phyloP scores from a whole-genome alignment of 2,797 vertebrate species.

The Pantherophis alleghaniensis region DNA sequence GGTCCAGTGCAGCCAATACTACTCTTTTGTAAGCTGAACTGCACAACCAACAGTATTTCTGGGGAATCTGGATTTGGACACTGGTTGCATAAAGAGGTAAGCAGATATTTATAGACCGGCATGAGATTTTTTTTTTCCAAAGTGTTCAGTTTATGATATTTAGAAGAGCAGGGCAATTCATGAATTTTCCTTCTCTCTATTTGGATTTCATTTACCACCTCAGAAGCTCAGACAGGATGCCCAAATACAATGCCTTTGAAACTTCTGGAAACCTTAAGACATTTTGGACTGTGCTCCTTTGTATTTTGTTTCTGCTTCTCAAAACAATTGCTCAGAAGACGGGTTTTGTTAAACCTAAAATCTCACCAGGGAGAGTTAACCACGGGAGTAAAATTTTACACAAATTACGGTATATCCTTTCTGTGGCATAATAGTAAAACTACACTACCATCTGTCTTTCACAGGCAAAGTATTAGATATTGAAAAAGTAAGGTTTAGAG shows the following conservation, averaged over 20 bases:
- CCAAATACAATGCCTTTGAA: neutral
- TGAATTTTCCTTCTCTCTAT: neutral
- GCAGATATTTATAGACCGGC: slow-evolving; percentile 20
- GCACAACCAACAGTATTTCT: slow-evolving; percentile 12
- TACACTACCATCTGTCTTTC: neutral
- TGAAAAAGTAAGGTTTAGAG: slow-evolving; percentile 3
- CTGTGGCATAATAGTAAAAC: neutral
- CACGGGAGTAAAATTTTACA: neutral
- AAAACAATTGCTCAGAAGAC: neutral
- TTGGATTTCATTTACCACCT: neutral
- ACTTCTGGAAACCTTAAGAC: neutral
- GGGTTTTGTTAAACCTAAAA: neutral
- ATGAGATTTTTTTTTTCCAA: neutral
- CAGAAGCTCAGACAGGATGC: neutral
- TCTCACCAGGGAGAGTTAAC: neutral
- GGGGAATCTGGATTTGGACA: neutral
- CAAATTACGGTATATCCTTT: neutral
- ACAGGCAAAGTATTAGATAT: neutral
- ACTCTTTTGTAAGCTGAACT: slow-evolving; percentile 39
- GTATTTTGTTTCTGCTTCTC: slow-evolving; percentile 19
- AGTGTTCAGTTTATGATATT: neutral
- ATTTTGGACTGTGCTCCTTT: neutral
- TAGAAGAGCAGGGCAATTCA: neutral
- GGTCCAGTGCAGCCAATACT: slow-evolving; percentile 51
- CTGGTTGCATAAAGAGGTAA: slow-evolving; percentile 61